These are phyloP conservation scores for Camponotus fellah DNA, from an alignment of 2,888 invertebrate species.

Conservation along the genomic window DNA sequence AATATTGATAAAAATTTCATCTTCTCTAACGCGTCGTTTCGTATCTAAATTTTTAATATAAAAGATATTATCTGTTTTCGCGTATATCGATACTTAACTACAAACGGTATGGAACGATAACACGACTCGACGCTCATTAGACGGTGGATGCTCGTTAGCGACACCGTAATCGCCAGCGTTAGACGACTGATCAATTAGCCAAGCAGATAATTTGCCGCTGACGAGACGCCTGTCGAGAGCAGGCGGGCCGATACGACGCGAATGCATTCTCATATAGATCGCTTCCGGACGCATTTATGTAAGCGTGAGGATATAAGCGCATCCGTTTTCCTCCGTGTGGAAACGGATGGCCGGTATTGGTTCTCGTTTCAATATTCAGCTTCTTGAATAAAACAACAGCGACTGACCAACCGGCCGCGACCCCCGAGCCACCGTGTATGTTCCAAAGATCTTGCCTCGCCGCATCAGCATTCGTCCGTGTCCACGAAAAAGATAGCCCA, in stretches of 20 bases:
- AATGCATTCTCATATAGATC: conserved; percentile 38
- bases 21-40: too few species aligned
- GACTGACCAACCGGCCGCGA: conserved; percentile 54
- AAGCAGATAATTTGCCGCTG: conserved; percentile 73
- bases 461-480: conserved; percentile 50
- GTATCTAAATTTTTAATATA: neutral
- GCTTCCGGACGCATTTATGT: conserved; percentile 65
- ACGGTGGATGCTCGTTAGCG: conserved; percentile 46
- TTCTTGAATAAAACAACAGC: conserved; percentile 77
- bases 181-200: conserved; percentile 80
- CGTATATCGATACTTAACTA: neutral
- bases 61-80: neutral
- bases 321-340: conserved; percentile 57
- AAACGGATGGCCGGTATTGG: conserved; percentile 71
- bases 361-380: conserved; percentile 75
- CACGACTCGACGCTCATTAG: conserved; percentile 61
- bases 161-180: conserved; percentile 70
- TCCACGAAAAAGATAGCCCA: conserved; percentile 51
- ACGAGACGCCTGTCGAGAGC: conserved; percentile 44
- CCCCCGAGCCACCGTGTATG: conserved; percentile 27
- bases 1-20: neutral
- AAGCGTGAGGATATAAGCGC: conserved; percentile 63
- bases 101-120: conserved; percentile 45
- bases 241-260: conserved; percentile 30
- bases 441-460: conserved; percentile 32